Evolutionary conservation across 2,113 vertebrate species (phyloP).

Genomic region (Monarcha castaneiventris): DNA sequence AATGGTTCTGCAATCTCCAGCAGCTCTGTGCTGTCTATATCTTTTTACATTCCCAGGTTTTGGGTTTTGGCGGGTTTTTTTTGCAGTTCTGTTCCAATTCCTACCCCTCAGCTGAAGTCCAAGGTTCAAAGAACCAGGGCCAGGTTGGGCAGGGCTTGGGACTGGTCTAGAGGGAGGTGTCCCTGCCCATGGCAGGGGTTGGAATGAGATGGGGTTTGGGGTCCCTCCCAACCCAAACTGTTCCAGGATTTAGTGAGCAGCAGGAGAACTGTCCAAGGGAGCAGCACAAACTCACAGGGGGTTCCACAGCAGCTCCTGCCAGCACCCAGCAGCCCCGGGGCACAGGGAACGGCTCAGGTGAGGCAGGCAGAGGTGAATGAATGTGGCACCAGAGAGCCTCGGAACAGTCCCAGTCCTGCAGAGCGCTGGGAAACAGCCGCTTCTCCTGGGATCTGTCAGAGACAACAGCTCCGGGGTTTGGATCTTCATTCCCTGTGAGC

Average conservation of each 20-base stretch:
- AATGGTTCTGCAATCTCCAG: neutral
- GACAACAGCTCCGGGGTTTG: neutral
- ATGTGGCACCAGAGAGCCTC: neutral
- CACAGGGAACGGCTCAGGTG: neutral
- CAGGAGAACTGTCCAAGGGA: neutral
- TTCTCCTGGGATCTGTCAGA: neutral
- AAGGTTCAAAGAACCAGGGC: neutral
- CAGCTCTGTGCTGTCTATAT: neutral
- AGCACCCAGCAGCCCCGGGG: neutral
- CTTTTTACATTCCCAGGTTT: neutral
- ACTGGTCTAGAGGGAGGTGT: neutral
- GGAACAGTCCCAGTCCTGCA: neutral
- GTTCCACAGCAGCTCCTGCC: neutral
- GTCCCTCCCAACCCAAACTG: neutral
- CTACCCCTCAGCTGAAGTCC: neutral
- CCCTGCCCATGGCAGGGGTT: neutral
- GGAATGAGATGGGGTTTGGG: neutral
- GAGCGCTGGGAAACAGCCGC: neutral
- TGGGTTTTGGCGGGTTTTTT: fast-evolving
- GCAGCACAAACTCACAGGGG: neutral
- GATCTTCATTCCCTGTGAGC: neutral
- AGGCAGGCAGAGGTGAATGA: neutral
- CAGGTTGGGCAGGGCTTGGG: neutral
- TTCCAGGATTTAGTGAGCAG: neutral
- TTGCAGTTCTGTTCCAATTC: neutral